These are phyloP conservation scores for Siderastrea siderea DNA, from an alignment of 92 coral and sea anemone genomes.

Conservation along the genomic window DNA sequence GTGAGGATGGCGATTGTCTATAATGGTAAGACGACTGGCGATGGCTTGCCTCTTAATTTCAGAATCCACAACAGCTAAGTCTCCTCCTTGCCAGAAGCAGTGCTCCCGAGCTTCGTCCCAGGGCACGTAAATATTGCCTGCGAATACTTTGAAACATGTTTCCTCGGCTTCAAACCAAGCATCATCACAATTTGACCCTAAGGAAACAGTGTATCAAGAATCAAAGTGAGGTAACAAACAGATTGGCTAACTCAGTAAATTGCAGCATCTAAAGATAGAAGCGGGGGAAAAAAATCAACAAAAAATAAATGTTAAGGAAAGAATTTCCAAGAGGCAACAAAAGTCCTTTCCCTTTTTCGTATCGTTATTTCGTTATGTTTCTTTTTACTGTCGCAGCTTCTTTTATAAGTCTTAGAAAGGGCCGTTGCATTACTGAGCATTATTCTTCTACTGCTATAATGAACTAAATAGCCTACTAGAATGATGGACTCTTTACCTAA, in stretches of 20 bases:
- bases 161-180: conserved; percentile 40
- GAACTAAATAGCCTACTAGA: too few species aligned
- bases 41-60: conserved; percentile 35
- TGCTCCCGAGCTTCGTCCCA: conserved; percentile 6
- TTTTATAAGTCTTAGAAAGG: too few species aligned
- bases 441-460: too few species aligned
- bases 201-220: neutral
- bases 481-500: too few species aligned
- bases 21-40: neutral
- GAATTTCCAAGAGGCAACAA: too few species aligned
- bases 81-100: conserved; percentile 18
- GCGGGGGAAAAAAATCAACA: too few species aligned
- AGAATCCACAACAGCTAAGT: conserved; percentile 66
- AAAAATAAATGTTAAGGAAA: too few species aligned
- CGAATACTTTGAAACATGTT: conserved; percentile 30
- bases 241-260: neutral
- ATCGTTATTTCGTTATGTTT: too few species aligned
- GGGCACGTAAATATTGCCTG: neutral
- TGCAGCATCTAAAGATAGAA: neutral
- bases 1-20: neutral
- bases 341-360: too few species aligned
- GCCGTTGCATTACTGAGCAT: too few species aligned
- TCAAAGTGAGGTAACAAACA: neutral
- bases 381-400: too few species aligned
- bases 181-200: conserved; percentile 29